Base-by-base conservation (phyloP, 2,113 vertebrate species). In the Callospermophilus lateralis region DNA sequence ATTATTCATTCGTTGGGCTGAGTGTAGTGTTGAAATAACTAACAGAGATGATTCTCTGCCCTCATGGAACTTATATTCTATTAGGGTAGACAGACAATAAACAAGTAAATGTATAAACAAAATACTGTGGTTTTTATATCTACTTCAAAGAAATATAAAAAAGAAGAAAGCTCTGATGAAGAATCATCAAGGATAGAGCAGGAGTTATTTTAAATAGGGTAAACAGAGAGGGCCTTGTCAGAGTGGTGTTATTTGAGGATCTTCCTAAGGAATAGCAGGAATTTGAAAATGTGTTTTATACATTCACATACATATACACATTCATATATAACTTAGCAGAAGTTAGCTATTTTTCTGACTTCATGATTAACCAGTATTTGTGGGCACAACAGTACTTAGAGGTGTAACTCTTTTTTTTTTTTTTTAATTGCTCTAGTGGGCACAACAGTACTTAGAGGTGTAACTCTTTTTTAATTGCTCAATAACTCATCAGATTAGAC, bases 91-190 rank as follows among this genome's bases (percentile, higher is more conserved):
- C 5, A 63, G 39, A 80, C 4, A 55, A 11, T 67, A 80, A 61
- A 17, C 58, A 91, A 73, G 28, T 92, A 74, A 94, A 89, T 65
- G 55, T 37, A 53, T 53, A 92, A 74, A 37, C 19, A 77, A 84
- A 67, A 65, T 37, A 94, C 74, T 80, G 28, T 8, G 84, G 11
- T 3, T 80, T 63, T 92, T 91, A 8, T 58, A 32, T 77, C 34
- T 77, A 37, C 72, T 94, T 88, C 53, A 63, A 96, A 24, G 48
- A 95, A 81, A 78, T 95, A 68, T 96, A 30, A 61, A 74, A 93
- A 51, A 51, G 48, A 51, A 70, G 12, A 80, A 61, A 48, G 11
- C 30, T 80, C 55, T 94, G 65, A 42, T 76, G 76, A 95, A 95
- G 70, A 93, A 74, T 74, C 80, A 48, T 26, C 74, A 30, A 63